Base-by-base conservation (phyloP, 2,797 vertebrate species). In the Semaprochilodus insignis region DNA sequence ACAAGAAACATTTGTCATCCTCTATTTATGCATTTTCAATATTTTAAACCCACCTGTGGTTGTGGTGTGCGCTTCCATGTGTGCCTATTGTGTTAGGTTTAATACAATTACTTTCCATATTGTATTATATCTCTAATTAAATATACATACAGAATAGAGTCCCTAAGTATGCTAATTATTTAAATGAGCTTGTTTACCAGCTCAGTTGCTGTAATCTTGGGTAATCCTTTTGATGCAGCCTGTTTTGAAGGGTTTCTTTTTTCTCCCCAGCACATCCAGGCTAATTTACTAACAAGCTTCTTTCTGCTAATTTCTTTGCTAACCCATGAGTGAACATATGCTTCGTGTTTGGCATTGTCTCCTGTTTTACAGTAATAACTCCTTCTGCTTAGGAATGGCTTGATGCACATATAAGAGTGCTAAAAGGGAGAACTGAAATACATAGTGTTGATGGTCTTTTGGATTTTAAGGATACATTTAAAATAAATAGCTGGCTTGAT, bases 121-220 rank as follows among this genome's bases (percentile, higher is more conserved):
- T 88, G 74, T 84, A 88, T 85, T 80, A 88, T 70, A 76, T 75
- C 71, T 77, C 34, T 83, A 87, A 86, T 88, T 86, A 89, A 88
- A 87, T 88, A 89, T 85, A 79, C 87, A 85, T 82, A 81, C 86
- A 82, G 86, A 86, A 86, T 88, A 83, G 82, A 57, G 65, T 87
- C 87, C 82, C 82, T 86, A 78, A 82, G 76, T 86, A 74, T 87
- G 84, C 63, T 79, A 85, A 82, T 88, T 81, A 84, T 85, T 90
- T 82, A 82, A 87, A 87, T 92, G 73, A 87, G 62, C 81, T 78
- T 83, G 83, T 91, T 88, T 84, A 86, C 31, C 66, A 72, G 77
- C 77, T 88, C 81, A 80, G 72, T 77, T 80, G 71, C 84, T 76
- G 72, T 91, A 90, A 89, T 89, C 84, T 85, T 63, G 78, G 62